Evolutionary conservation across 2,797 vertebrate species (phyloP), one percentile per base, ranked within the genome.

Genomic region (Picus viridis): DNA sequence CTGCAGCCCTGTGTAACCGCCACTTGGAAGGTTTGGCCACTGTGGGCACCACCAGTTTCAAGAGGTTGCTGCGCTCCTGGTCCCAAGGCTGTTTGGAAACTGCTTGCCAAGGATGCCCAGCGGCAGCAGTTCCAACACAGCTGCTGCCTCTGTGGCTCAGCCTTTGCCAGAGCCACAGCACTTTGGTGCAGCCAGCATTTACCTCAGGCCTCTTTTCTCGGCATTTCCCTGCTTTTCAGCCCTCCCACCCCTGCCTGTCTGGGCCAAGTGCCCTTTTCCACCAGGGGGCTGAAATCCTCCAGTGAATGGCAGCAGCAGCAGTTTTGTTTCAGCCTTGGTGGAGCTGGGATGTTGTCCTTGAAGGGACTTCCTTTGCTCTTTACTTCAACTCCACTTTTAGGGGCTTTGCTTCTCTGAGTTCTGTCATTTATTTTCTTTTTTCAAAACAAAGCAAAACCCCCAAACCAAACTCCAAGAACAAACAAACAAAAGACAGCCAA

Each of bases 61-160:
- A 69, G 68, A 77, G 65, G 56, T 79, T 76, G 72, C 84, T 83
- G 92, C 70, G 22, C 51, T 87, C 10, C 53, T 93, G 74, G 84
- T 82, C 57, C 83, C 86, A 74, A 4, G 69, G 71, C 74, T 93
- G 83, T 87, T 93, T 86, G 57, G 75, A 87, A 89, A 41, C 73
- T 56, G 12, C 11, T 41, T 84, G 83, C 89, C 85, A 89, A 84
- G 85, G 80, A 77, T 95, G 87, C 68, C 92, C 86, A 83, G 53
- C 88, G 93, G 81, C 61, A 82, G 63, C 64, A 27, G 0, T 67
- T 94, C 62, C 71, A 88, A 32, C 64, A 26, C 67, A 63, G 57
- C 81, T 70, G 57, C 68, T 88, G 36, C 58, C 90, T 81, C 29
- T 84, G 6, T 81, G 72, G 68, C 65, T 76, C 14, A 9, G 19